A percentile compares a stretch with the other conserved stretches of the same genome.
These are phyloP conservation scores for Paramormyrops kingsleyae DNA, from an alignment of 2,113 vertebrate genomes.

Conservation along the genomic window DNA sequence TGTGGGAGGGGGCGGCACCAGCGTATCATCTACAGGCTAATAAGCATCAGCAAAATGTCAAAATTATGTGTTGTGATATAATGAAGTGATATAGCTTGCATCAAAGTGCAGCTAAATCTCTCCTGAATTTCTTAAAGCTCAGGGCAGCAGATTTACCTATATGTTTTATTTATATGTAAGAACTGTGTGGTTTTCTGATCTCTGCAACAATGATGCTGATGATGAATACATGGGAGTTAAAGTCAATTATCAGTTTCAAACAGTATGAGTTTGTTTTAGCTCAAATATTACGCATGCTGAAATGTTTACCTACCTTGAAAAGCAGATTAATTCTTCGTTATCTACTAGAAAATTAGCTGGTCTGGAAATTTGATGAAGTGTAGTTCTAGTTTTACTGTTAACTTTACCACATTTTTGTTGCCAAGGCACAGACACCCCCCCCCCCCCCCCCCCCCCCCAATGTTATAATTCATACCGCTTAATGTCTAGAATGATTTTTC, in stretches of 20 bases:
- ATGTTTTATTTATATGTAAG: neutral
- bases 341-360: neutral
- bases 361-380: neutral
- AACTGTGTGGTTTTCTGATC: neutral
- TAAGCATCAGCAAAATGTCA: neutral
- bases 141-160: neutral
- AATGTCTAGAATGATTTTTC: neutral
- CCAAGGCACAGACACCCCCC: neutral
- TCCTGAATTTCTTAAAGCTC: neutral
- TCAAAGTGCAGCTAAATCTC: neutral
- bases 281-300: neutral
- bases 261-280: neutral
- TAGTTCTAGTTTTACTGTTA: neutral
- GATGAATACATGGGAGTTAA: neutral
- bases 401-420: neutral
- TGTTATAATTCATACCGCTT: neutral
- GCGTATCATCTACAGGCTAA: neutral
- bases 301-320: neutral
- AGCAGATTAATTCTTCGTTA: neutral
- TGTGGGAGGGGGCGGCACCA: neutral
- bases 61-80: neutral
- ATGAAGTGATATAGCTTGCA: neutral
- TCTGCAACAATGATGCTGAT: neutral
- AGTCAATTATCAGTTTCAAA: neutral
- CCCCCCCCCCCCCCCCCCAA: neutral